These are phyloP conservation scores for Geotrupes spiniger DNA, from an alignment of 2,888 invertebrate genomes.

Conservation along the genomic window DNA sequence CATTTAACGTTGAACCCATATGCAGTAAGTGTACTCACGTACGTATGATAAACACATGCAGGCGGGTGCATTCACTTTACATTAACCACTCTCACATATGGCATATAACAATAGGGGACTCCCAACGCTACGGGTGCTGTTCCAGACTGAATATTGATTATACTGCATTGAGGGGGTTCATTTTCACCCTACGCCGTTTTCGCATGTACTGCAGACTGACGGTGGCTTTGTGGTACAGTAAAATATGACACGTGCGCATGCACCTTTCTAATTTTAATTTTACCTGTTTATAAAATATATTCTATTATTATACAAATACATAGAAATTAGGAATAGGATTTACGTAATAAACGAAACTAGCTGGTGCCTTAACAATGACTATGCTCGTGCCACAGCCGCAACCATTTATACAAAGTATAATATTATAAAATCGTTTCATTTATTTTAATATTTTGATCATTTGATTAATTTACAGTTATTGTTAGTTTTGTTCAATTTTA, in stretches of 20 bases:
- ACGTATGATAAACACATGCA: conserved; percentile 25
- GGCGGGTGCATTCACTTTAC: conserved; percentile 28
- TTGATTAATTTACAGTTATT: no score
- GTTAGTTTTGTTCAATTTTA: no score
- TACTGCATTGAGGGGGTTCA: conserved; percentile 26
- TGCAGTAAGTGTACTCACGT: conserved; percentile 6
- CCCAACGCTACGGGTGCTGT: conserved; percentile 24
- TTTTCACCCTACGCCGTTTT: conserved; percentile 20
- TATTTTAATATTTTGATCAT: no score
- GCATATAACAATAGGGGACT: conserved; percentile 29
- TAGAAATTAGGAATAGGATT: no score
- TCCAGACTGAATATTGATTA: conserved; percentile 27
- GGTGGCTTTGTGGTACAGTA: conserved; percentile 4
- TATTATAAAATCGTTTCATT: neutral
- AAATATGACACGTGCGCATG: conserved; percentile 2
- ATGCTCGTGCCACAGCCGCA: no score
- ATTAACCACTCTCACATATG: conserved; percentile 30
- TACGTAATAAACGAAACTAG: no score
- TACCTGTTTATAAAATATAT: neutral
- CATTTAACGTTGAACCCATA: conserved; percentile 3
- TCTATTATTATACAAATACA: no score
- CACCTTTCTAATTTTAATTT: conserved; percentile 1
- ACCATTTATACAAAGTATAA: neutral
- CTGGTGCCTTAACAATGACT: no score
- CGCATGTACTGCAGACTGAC: conserved; percentile 10